Base-by-base conservation (phyloP, 2,113 vertebrate species). In the Chlorodrepanis virens region DNA sequence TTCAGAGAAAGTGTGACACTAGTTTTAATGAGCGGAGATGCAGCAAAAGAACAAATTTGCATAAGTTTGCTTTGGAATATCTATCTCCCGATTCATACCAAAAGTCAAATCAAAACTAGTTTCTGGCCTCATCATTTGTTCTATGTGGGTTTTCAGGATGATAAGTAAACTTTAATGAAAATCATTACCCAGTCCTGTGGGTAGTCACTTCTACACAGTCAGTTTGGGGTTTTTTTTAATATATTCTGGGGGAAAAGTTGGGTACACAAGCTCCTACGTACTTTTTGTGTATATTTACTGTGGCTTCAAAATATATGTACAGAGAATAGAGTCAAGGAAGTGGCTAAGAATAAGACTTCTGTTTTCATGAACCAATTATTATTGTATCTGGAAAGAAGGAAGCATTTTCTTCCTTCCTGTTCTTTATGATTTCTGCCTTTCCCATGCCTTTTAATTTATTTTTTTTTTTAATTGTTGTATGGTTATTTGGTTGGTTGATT, bases 201-300 rank as follows among this genome's bases (percentile, higher is more conserved):
- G 33, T 28, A 39, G 7, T 24, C 28, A 50, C 16, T 44, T 72
- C 18, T 64, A 18, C 18, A 59, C 11, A 35, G 37, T 25, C 14
- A 33, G 17, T 28, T 39, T 16, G 15, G 31, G 19, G 0, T 35
- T 0, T 19, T 17, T 49, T 61, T 16, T 9, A 12, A 28, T 37
- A 37, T 74, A 45, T 61, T 54, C 37, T 28, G 16, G 15, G 37
- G 12, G 1, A 56, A 78, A 69, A 22, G 3, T 9, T 61, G 39
- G 23, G 6, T 20, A n/a, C 22, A 23, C 12, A n/a, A 37, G 8
- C 15, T 81, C 72, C 35, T 68, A 6, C 12, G 3, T 21, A 25
- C 13, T 60, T 64, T 9, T 23, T 68, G 16, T 47, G 13, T 64
- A 7, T 54, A 50, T 50, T 72, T 65, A 25, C 47, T 61, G 12